Conservation (phyloP, 2,888 invertebrate genomes). For the Coecobrya sp. region DNA sequence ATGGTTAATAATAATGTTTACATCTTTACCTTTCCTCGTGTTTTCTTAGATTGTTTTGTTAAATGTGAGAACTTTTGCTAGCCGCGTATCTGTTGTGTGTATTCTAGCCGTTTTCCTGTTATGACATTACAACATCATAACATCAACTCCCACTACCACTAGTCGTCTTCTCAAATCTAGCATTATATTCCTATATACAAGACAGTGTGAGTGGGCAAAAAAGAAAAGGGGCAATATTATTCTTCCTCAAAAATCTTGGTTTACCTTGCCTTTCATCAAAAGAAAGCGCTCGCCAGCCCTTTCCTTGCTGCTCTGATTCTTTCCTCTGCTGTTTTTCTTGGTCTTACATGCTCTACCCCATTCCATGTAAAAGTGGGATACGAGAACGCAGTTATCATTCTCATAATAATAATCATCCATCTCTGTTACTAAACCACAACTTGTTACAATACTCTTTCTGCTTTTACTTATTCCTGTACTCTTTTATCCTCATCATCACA, state of each 20-base stretch:
- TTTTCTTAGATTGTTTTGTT: conserved; percentile 16
- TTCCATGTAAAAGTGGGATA: not conserved
- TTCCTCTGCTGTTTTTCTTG: not conserved
- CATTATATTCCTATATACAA: conserved; percentile 1
- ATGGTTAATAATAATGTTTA: not conserved
- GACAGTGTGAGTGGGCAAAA: not conserved
- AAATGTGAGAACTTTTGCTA: conserved; percentile 57
- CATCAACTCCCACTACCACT: not conserved
- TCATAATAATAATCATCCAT: conserved; percentile 68
- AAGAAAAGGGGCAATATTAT: not conserved
- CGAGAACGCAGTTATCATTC: not conserved
- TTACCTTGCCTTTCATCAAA: conserved; percentile 10
- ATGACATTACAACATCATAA: conserved; percentile 45
- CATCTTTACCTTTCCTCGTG: not conserved
- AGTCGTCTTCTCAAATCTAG: too few relatives aligned
- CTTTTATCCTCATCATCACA: conserved; percentile 15
- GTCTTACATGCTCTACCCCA: not conserved
- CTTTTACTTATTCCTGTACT: not conserved
- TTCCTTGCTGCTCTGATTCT: not conserved
- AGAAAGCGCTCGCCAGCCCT: not conserved
- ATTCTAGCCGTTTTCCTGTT: conserved; percentile 36
- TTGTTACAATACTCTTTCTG: not conserved
- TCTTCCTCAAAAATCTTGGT: not conserved
- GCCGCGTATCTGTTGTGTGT: not conserved
- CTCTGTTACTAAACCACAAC: conserved; percentile 62